Evolutionary conservation across 2,797 vertebrate genomes (phyloP).

Genomic region (Hozukius guyotensis): DNA sequence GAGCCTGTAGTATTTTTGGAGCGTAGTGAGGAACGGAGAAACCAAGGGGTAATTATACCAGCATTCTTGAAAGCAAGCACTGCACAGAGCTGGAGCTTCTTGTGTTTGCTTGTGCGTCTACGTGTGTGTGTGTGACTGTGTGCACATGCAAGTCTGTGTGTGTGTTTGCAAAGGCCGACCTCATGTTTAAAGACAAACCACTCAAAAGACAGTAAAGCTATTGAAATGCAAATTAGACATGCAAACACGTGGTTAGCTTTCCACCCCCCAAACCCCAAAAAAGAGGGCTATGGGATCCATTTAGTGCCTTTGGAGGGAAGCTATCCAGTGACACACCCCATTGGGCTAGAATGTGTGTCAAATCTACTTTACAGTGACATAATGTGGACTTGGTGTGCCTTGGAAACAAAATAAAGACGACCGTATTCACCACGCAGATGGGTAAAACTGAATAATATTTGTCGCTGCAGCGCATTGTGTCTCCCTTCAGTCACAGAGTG

Average conservation of each 20-base stretch:
- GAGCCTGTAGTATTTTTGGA: constrained; percentile 53
- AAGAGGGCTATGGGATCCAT: constrained; percentile 52
- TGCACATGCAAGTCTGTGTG: constrained; percentile 44
- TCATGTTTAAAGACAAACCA: constrained; percentile 77
- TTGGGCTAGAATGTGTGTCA: constrained; percentile 57
- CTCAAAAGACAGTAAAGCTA: constrained; percentile 71
- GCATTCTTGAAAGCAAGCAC: constrained; percentile 58
- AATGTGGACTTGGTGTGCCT: constrained; percentile 30
- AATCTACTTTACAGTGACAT: constrained; percentile 62
- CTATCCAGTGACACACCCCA: constrained; percentile 55
- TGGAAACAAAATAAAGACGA: constrained; percentile 44
- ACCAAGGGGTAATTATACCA: constrained; percentile 67
- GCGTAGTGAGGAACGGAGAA: constrained; percentile 54
- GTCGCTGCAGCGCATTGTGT: constrained; percentile 15
- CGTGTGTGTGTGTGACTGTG: constrained; percentile 27
- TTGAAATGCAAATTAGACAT: constrained; percentile 75
- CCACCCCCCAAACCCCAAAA: constrained; percentile 41
- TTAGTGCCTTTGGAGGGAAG: constrained; percentile 44
- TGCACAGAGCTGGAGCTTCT: constrained; percentile 42
- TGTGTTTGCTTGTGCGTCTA: constrained; percentile 44
- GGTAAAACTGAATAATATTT: constrained; percentile 48
- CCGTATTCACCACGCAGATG: constrained; percentile 25
- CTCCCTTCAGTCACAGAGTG: constrained; percentile 24
- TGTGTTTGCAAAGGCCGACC: constrained; percentile 67
- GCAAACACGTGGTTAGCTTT: constrained; percentile 68